Base-by-base conservation (phyloP, 2,113 vertebrate genomes). In the Grammomys surdaster region DNA sequence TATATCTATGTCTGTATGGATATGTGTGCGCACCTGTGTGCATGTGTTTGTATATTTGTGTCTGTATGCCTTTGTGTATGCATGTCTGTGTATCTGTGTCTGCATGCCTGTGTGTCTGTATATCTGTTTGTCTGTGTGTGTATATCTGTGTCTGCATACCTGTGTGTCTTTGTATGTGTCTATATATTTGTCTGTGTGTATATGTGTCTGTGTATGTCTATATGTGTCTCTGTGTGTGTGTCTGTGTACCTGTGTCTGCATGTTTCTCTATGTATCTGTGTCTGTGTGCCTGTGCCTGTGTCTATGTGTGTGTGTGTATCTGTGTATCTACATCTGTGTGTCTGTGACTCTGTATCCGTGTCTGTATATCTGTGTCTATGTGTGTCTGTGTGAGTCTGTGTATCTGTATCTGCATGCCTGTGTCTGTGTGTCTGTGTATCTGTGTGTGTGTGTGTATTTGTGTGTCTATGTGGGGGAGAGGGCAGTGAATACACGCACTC, bases 391-490 rank as follows among this genome's bases (percentile, higher is more conserved):
- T 33, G 26, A 31, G 9, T 60, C 7, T 16, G 13, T 69, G 31
- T 69, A 31, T 31, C 1, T 33, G 11, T 14, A 8, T 33, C 5
- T 58, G 56, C 5, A 6, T 40, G 1, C 36, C 17, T 73, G 5
- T 73, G 36, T 65, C 26, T 67, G 26, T 65, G 24, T 65, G 1
- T 26, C 63, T 65, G 60, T 26, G 16, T 63, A 3, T 65, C 2
- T 65, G 22, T 26, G 20, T 24, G 3, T 24, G 7, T 24, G 4
- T 10, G 40, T 26, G 13, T 28, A 2, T 1, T 0, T 28, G 46
- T 17, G 28, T 77, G 4, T 69, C 28, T 69, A 33, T 69, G 10
- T 26, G 20, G 20, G 26, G 9, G 28, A 31, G 26, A 0, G 67
- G 31, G 31, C 0, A 13, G 67, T 69, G 67, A 69, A 76, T 28